A percentile compares a stretch with the other conserved stretches of the same genome.
These are phyloP conservation scores for Calliphora vomitoria DNA, from an alignment of 2,888 invertebrate species.

Conservation along the genomic window DNA sequence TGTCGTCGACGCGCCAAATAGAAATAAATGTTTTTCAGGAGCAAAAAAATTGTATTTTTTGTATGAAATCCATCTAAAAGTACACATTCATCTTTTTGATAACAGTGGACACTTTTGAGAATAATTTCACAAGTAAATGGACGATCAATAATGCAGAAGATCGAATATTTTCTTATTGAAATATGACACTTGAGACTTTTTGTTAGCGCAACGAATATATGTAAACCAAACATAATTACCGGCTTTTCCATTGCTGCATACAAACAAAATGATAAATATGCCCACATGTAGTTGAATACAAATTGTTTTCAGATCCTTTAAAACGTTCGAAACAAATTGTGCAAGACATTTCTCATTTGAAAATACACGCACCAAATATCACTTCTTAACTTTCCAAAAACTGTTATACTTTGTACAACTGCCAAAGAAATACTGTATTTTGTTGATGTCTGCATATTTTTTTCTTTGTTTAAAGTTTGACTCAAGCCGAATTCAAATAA, in stretches of 20 bases:
- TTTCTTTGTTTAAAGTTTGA: neutral
- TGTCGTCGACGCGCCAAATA: too few relatives aligned
- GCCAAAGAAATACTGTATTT: neutral
- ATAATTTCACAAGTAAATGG: too few relatives aligned
- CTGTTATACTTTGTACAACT: neutral
- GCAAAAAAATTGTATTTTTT: too few relatives aligned
- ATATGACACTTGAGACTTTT: too few relatives aligned
- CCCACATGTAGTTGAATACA: slow-evolving; percentile 40
- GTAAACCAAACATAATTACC: neutral
- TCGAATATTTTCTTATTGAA: too few relatives aligned
- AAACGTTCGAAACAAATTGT: slow-evolving; percentile 44
- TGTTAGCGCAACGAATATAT: neutral
- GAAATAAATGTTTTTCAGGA: too few relatives aligned
- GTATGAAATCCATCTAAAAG: too few relatives aligned
- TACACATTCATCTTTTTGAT: too few relatives aligned
- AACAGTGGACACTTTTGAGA: too few relatives aligned
- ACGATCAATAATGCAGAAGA: too few relatives aligned
- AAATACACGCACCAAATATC: neutral
- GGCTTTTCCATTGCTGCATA: slow-evolving; percentile 51
- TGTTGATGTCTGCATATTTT: neutral
- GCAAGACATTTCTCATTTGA: slow-evolving; percentile 24
- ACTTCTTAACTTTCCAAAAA: neutral
- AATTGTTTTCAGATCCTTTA: slow-evolving; percentile 40
- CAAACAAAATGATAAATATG: slow-evolving; percentile 43
- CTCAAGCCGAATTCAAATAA: neutral